A percentile compares a stretch with the other conserved stretches of the same genome.
Conservation (phyloP, 2,888 invertebrate genomes). For the Xiphydria camelus region DNA sequence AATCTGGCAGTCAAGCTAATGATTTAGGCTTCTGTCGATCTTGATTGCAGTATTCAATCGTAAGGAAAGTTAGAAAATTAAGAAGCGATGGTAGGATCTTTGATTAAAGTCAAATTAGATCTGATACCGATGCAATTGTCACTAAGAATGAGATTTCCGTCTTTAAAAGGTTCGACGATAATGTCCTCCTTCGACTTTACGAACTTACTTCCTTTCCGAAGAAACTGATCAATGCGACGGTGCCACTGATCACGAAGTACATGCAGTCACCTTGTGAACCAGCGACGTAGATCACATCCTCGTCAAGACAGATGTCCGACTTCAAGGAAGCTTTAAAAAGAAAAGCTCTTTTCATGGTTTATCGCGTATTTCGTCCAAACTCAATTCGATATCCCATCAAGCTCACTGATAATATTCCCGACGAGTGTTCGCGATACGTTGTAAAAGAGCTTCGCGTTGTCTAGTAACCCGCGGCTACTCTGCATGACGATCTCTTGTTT, state of each 20-base stretch:
- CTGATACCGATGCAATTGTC: too few relatives aligned
- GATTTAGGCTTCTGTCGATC: too few relatives aligned
- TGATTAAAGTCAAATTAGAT: too few relatives aligned
- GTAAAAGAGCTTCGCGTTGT: constrained; percentile 42
- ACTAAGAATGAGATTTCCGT: too few relatives aligned
- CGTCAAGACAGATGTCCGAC: constrained; percentile 43
- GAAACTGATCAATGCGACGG: constrained; percentile 42
- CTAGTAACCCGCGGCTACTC: constrained; percentile 42
- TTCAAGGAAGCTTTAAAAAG: constrained; percentile 30
- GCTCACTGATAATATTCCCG: too few relatives aligned
- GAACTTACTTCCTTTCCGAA: constrained; percentile 44
- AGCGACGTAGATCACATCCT: constrained; percentile 48
- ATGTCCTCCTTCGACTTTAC: too few relatives aligned
- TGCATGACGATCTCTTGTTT: constrained; percentile 46
- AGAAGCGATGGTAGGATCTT: too few relatives aligned
- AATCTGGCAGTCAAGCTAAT: too few relatives aligned
- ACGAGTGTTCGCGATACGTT: constrained; percentile 38
- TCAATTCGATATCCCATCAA: too few relatives aligned
- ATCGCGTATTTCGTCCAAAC: neutral
- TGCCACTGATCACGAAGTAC: constrained; percentile 54
- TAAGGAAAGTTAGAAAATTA: too few relatives aligned
- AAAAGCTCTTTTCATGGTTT: neutral
- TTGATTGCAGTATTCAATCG: too few relatives aligned
- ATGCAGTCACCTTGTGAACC: constrained; percentile 44
- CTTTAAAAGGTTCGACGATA: too few relatives aligned